Percentiles rank a stretch among this genome's conserved stretches.
Evolutionary conservation across 1,140 invertebrate genomes (phyloP).

Genomic region (Chymomyza costata): DNA sequence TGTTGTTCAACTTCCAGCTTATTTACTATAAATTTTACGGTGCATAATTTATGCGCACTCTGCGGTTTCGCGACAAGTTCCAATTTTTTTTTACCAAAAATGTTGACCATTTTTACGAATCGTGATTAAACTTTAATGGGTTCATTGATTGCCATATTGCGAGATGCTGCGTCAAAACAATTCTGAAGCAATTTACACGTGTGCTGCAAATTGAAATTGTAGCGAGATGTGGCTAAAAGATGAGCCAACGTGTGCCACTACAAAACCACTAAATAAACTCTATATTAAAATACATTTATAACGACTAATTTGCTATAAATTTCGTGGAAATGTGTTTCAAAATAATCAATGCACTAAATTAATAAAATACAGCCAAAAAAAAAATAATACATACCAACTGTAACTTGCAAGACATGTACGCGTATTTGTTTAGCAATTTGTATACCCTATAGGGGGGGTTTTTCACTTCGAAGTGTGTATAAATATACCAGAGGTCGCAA

Average conservation of each 20-base stretch:
- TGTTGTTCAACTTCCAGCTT: conserved; percentile 48
- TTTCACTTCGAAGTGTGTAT: too few species aligned
- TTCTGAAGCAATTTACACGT: conserved; percentile 54
- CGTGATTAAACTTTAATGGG: conserved; percentile 71
- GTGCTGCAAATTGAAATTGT: conserved; percentile 2
- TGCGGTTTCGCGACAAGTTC: conserved; percentile 48
- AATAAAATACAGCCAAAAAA: conserved; percentile 4
- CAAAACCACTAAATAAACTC: conserved; percentile 32
- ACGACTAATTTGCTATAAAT: conserved; percentile 69
- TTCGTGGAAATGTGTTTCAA: conserved; percentile 66
- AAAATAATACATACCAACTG: conserved; percentile 1
- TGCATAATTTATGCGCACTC: conserved; percentile 57
- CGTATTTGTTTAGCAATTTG: conserved; percentile 38
- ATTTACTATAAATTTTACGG: conserved; percentile 23
- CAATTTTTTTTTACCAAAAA: conserved; percentile 64
- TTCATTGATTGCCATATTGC: conserved; percentile 58
- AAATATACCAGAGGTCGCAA: too few species aligned
- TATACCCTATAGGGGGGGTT: conserved; percentile 28
- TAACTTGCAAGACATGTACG: conserved; percentile 19
- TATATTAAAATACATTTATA: conserved; percentile 73
- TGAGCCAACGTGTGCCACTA: conserved; percentile 12
- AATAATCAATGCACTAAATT: conserved; percentile 42
- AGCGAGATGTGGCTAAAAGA: neutral
- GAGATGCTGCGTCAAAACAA: neutral
- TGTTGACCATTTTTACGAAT: conserved; percentile 37